Percentiles rank a stretch among this genome's conserved stretches.
Evolutionary conservation across 1,140 invertebrate genomes (phyloP).

Genomic region (Macrostomum lignano): DNA sequence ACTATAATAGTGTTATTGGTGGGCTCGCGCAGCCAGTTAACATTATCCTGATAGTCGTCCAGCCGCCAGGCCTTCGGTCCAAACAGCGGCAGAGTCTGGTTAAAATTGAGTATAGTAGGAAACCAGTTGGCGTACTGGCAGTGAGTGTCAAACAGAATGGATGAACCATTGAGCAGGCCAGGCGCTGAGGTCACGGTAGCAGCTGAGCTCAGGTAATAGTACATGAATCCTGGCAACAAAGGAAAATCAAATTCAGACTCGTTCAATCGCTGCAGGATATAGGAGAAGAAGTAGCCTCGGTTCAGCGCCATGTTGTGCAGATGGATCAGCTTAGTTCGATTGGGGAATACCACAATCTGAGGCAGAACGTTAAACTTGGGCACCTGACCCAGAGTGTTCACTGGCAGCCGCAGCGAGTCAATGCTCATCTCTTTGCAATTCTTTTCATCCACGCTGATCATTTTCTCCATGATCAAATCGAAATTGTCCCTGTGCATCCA

Average conservation of each 20-base stretch:
- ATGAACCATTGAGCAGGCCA: constrained; percentile 55
- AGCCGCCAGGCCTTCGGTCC: constrained; percentile 50
- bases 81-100: constrained; percentile 74
- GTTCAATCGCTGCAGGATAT: constrained; percentile 45
- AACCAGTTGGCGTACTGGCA: constrained; percentile 75
- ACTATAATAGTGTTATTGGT: constrained; percentile 17
- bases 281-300: constrained; percentile 60
- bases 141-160: constrained; percentile 74
- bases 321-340: constrained; percentile 63
- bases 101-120: constrained; percentile 69
- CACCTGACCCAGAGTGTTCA: constrained; percentile 53
- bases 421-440: constrained; percentile 61
- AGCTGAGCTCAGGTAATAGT: constrained; percentile 71
- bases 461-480: constrained; percentile 49
- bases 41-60: constrained; percentile 26
- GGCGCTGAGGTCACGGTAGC: constrained; percentile 74
- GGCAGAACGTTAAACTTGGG: constrained; percentile 78
- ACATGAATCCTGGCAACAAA: constrained; percentile 88
- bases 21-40: constrained; percentile 25
- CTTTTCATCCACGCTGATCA: constrained; percentile 44
- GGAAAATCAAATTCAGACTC: constrained; percentile 29
- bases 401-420: constrained; percentile 50
- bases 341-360: constrained; percentile 72
- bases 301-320: constrained; percentile 78
- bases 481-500: too few relatives aligned